These are phyloP conservation scores for Galerucella calmariensis DNA, from an alignment of 2,888 invertebrate species.

Conservation along the genomic window DNA sequence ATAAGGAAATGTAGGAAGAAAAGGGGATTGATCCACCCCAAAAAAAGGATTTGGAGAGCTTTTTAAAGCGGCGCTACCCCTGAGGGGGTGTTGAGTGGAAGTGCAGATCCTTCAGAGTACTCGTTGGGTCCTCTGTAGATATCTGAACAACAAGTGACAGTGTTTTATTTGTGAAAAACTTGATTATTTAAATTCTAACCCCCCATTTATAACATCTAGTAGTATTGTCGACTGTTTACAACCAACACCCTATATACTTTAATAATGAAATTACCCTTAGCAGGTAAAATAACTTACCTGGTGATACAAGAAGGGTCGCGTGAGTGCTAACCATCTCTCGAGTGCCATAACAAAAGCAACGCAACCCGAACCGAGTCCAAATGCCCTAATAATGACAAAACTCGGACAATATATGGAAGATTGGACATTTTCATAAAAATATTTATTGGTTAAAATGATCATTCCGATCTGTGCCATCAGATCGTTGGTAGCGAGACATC, in stretches of 20 bases:
- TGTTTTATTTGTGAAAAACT: too few relatives aligned
- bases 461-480: conserved; percentile 83
- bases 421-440: conserved; percentile 63
- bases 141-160: too few relatives aligned
- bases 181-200: too few relatives aligned
- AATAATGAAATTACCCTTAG: background rate
- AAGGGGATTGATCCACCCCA: too few relatives aligned
- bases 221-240: too few relatives aligned
- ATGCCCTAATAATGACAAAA: conserved; percentile 81
- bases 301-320: conserved; percentile 87
- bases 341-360: conserved; percentile 90
- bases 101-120: too few relatives aligned
- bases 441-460: conserved; percentile 75
- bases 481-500: conserved; percentile 83
- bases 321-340: conserved; percentile 87
- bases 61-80: too few relatives aligned
- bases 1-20: too few relatives aligned
- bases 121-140: too few relatives aligned
- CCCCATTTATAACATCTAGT: too few relatives aligned
- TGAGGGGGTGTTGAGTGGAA: too few relatives aligned
- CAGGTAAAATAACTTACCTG: conserved; percentile 71
- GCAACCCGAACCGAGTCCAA: conserved; percentile 88
- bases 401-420: conserved; percentile 71
- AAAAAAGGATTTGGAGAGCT: too few relatives aligned
- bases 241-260: background rate